Percentiles rank a stretch among this genome's conserved stretches.
phyloP scores from a whole-genome alignment of 2,113 vertebrate species.

The Chroicocephalus ridibundus region DNA sequence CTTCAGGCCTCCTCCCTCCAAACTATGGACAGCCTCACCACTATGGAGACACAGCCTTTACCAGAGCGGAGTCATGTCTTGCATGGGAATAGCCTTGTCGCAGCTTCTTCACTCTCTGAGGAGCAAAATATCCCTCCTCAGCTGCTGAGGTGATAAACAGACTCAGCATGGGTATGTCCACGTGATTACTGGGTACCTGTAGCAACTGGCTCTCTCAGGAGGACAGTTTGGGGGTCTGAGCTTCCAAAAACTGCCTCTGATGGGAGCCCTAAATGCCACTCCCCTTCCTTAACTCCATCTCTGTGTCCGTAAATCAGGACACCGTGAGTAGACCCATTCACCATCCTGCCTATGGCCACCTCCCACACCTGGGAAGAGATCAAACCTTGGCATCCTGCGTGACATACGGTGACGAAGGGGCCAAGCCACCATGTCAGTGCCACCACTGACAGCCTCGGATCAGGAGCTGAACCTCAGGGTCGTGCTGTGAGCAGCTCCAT shows the following conservation, averaged over 20 bases:
- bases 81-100: background rate
- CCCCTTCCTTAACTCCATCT: background rate
- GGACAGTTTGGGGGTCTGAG: background rate
- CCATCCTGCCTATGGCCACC: background rate
- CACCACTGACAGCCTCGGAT: background rate
- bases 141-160: background rate
- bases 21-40: background rate
- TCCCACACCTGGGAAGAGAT: background rate
- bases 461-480: background rate
- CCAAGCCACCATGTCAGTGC: background rate
- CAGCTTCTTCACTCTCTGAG: background rate
- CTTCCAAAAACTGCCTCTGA: background rate
- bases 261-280: too few species aligned
- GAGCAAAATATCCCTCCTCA: background rate
- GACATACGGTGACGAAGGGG: background rate
- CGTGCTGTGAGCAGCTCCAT: background rate
- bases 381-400: background rate
- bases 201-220: background rate
- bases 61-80: background rate
- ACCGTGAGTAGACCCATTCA: background rate
- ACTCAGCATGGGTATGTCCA: rapidly evolving
- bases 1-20: background rate
- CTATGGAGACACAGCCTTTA: background rate
- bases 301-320: background rate
- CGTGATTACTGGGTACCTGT: too few species aligned